phyloP scores from a whole-genome alignment of 2,888 invertebrate species.

The Xylota segnis region DNA sequence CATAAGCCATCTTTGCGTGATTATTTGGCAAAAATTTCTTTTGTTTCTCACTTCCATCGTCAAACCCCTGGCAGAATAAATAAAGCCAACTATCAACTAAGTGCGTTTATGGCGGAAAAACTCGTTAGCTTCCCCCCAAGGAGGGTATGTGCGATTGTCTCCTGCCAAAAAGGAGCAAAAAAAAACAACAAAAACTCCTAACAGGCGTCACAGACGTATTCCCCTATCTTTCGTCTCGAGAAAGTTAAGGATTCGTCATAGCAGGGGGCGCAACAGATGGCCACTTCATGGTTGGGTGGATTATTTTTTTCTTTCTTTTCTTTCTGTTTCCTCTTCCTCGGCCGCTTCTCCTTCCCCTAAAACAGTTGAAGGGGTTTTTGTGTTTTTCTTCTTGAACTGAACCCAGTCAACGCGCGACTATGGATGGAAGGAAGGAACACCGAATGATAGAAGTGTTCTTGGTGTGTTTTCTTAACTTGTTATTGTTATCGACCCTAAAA shows the following conservation, averaged over 20 bases:
- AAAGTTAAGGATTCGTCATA: slow-evolving; percentile 19
- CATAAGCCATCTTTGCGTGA: slow-evolving; percentile 43
- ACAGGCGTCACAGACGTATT: slow-evolving; percentile 9
- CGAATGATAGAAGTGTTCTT: slow-evolving; percentile 56
- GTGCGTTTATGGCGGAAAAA: slow-evolving; percentile 18
- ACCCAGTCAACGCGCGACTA: not conserved
- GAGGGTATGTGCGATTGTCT: slow-evolving; percentile 15
- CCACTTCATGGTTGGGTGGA: slow-evolving; percentile 56
- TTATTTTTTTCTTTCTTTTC: slow-evolving; percentile 9
- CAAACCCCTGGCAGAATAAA: not conserved
- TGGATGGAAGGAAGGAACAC: slow-evolving; percentile 8
- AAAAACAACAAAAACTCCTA: not conserved
- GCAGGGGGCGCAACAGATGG: slow-evolving; percentile 50
- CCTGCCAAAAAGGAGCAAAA: slow-evolving; percentile 2
- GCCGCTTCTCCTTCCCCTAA: not conserved
- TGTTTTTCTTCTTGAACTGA: not conserved
- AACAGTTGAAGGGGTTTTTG: slow-evolving; percentile 9
- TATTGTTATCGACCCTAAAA: slow-evolving; percentile 64
- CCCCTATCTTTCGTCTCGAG: slow-evolving; percentile 22
- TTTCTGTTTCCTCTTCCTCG: not conserved
- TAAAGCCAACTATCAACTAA: slow-evolving; percentile 12
- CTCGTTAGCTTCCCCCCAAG: slow-evolving; percentile 8
- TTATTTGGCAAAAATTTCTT: slow-evolving; percentile 47
- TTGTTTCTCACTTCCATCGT: slow-evolving; percentile 13
- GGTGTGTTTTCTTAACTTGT: slow-evolving; percentile 64